Evolutionary conservation across 2,113 vertebrate species (phyloP).

Genomic region (Eptesicus fuscus): DNA sequence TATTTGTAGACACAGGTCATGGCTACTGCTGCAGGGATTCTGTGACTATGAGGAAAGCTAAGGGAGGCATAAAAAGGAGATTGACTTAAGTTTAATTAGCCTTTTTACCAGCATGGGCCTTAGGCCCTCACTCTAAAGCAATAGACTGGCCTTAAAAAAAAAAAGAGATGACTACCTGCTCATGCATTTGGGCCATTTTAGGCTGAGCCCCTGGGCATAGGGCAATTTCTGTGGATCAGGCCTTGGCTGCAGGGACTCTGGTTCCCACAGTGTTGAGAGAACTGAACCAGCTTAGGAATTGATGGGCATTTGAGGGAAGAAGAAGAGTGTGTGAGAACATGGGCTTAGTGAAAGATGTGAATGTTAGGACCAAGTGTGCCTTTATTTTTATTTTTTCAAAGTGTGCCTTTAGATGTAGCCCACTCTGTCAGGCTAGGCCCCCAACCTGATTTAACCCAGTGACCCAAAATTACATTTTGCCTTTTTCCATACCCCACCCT

Average conservation of each 20-base stretch:
- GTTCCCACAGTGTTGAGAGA: neutral
- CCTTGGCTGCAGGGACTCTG: neutral
- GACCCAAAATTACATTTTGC: neutral
- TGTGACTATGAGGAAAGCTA: neutral
- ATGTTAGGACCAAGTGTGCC: neutral
- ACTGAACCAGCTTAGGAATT: neutral
- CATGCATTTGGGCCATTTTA: neutral
- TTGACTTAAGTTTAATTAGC: conserved; percentile 1
- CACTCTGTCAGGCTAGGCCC: neutral
- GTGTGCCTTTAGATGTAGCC: neutral
- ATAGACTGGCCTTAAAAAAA: neutral
- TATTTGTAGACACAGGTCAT: neutral
- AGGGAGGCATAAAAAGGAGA: neutral
- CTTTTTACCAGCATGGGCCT: neutral
- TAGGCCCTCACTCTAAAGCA: neutral
- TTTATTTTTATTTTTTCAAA: too few species aligned
- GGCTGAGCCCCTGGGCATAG: neutral
- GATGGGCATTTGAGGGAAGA: neutral
- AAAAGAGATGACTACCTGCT: neutral
- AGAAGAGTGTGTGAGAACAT: neutral
- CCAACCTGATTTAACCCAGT: conserved; percentile 5
- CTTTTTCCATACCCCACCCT: neutral
- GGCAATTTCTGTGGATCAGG: neutral
- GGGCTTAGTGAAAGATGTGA: neutral
- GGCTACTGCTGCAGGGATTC: neutral